Conservation (phyloP, 30 jellyfish, hydroid and myxozoan genomes). For the Chrysaora quinquecirrha region DNA sequence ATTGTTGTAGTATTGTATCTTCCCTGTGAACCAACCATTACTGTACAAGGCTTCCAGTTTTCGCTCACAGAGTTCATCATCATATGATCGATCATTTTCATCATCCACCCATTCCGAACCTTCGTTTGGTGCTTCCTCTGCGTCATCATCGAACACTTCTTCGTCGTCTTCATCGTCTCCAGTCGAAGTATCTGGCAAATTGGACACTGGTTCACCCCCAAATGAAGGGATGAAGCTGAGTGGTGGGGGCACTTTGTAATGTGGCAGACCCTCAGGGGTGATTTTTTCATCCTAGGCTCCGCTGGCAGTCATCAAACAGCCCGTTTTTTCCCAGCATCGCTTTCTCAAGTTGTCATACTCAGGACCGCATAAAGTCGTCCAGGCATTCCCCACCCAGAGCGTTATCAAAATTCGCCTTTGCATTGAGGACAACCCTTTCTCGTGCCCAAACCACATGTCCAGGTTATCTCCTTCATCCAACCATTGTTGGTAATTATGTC, state of each 20-base stretch:
- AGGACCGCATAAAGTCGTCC: constrained; percentile 50
- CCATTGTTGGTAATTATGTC: constrained; percentile 63
- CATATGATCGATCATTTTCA: too few relatives aligned
- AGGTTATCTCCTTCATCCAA: constrained; percentile 45
- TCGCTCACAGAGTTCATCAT: too few relatives aligned
- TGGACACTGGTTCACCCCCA: too few relatives aligned
- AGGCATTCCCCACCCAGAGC: constrained; percentile 43
- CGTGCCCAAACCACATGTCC: constrained; percentile 69
- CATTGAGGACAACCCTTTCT: constrained; percentile 47
- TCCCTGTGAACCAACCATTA: too few relatives aligned
- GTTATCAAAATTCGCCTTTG: constrained; percentile 50
- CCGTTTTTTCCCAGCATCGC: constrained; percentile 58
- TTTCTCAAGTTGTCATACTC: constrained; percentile 51
- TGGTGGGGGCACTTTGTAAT: constrained; percentile 58
- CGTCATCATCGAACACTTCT: too few relatives aligned
- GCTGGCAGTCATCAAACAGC: constrained; percentile 43
- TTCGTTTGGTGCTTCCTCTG: too few relatives aligned
- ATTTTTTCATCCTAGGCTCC: constrained; percentile 45
- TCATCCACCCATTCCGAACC: too few relatives aligned
- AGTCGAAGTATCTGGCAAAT: too few relatives aligned
- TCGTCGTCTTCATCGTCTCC: too few relatives aligned
- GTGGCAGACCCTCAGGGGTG: constrained; percentile 52
- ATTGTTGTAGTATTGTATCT: too few relatives aligned
- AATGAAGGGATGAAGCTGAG: too few relatives aligned
- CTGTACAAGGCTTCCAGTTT: too few relatives aligned